These are phyloP conservation scores for Euwallacea fornicatus DNA, from an alignment of 1,140 invertebrate species.

Conservation along the genomic window DNA sequence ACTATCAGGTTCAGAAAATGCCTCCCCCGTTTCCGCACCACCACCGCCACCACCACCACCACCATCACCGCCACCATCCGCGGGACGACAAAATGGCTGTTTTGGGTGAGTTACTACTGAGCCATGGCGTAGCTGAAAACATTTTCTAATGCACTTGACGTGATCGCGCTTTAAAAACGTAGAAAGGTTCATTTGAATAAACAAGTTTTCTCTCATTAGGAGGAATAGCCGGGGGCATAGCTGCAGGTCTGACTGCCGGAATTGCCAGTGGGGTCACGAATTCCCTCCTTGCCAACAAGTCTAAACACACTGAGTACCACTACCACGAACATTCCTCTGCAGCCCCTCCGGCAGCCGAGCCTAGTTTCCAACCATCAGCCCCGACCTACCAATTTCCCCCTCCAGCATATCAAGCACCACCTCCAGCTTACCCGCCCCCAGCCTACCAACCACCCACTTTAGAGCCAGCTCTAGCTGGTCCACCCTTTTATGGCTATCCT, in stretches of 20 bases:
- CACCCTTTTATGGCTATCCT: constrained; percentile 2
- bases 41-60: constrained; percentile 9
- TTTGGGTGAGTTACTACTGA: constrained; percentile 10
- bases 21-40: not conserved
- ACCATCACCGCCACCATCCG: not conserved
- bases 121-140: no score
- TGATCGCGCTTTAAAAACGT: not conserved
- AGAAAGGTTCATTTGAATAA: not conserved
- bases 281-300: not conserved
- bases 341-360: not conserved
- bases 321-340: constrained; percentile 2
- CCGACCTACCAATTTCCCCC: not conserved
- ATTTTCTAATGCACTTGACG: not conserved
- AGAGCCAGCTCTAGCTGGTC: not conserved
- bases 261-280: constrained; percentile 1
- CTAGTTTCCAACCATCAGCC: constrained; percentile 1
- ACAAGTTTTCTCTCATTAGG: constrained; percentile 1
- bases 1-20: not conserved
- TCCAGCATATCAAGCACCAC: not conserved
- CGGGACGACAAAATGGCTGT: constrained; percentile 4
- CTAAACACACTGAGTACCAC: constrained; percentile 1
- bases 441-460: not conserved
- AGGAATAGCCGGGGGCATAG: constrained; percentile 12
- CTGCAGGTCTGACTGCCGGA: constrained; percentile 10
- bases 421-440: not conserved